Evolutionary conservation across 2,113 vertebrate species (phyloP).

Genomic region (Antechinus flavipes): DNA sequence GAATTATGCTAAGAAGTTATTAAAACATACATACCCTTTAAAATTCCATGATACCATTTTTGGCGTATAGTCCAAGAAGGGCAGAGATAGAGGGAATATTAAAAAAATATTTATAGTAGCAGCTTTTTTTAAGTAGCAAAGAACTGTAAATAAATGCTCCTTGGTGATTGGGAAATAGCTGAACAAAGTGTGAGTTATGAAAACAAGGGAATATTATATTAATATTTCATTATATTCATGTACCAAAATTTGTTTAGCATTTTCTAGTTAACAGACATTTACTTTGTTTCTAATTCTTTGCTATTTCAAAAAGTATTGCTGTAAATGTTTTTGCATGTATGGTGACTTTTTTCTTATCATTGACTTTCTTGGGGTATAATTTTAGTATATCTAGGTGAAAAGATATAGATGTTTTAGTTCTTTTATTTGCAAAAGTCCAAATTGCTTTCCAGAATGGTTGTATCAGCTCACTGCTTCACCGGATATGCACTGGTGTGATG

Average conservation of each 20-base stretch:
- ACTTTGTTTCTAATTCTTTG: background rate
- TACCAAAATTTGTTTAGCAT: background rate
- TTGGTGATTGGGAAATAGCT: background rate
- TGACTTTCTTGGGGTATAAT: background rate
- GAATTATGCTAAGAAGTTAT: background rate
- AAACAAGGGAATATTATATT: background rate
- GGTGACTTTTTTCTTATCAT: background rate
- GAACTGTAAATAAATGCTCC: background rate
- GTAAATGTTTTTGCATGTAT: background rate
- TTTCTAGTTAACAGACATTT: background rate
- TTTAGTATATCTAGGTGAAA: background rate
- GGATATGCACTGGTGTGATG: too few species aligned
- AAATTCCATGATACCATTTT: background rate
- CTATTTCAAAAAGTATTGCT: background rate
- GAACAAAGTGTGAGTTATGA: background rate
- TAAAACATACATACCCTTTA: background rate
- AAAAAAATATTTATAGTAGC: background rate
- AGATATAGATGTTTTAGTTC: background rate
- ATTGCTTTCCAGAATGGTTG: background rate
- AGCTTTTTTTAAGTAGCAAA: background rate
- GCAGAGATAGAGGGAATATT: background rate
- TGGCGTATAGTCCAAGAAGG: background rate
- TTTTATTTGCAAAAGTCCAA: background rate
- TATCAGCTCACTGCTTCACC: background rate
- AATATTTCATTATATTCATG: background rate